Evolutionary conservation across 64 coral and sea anemone species (phyloP), one percentile per base, ranked within the genome.

Genomic region (Montipora foliosa): DNA sequence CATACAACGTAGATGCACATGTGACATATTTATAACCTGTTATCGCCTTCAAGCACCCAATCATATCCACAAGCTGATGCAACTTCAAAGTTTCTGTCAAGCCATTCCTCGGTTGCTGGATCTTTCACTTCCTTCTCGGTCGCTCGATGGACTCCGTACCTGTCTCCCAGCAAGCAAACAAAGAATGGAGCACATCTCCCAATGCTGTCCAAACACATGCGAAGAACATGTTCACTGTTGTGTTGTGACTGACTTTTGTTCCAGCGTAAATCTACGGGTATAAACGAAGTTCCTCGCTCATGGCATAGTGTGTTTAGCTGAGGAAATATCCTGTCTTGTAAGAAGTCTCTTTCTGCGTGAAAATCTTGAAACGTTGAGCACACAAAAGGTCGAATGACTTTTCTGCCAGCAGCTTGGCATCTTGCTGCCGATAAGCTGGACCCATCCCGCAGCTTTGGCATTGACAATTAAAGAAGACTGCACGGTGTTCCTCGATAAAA

Each of bases 351-450:
- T 90, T 98, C 96, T 7, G 46, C 47, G 59, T 88, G 83, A 67
- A 98, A 98, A 19, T 98, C 96, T 77, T 69, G 88, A 5, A 98
- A 98, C 8, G 96, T 98, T 3, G 93, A 95, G n/a, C 96, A 98
- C 12, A 98, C 90, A 61, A 98, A 98, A 13, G 96, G 96, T 20
- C 70, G 64, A 48, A 98, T 90, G 17, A 76, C 73, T 21, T 92
- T 44, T 44, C 96, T 87, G 10, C 81, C 44, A 22, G 96, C 90
- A 17, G 68, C 77, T 49, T 95, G 78, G 50, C 93, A 88, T 77
- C 96, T 49, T 44, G 82, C 82, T n/a, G 82, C 47, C 6, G 62
- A 13, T 47, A 86, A 71, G 71, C 82, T 86, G 1, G 82, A 71
- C 11, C 82, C 82, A 44, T 86, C 66, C 19, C 82, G 37, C 46